Evolutionary conservation across 2,888 invertebrate species (phyloP).

Genomic region (Stramonita haemastoma): DNA sequence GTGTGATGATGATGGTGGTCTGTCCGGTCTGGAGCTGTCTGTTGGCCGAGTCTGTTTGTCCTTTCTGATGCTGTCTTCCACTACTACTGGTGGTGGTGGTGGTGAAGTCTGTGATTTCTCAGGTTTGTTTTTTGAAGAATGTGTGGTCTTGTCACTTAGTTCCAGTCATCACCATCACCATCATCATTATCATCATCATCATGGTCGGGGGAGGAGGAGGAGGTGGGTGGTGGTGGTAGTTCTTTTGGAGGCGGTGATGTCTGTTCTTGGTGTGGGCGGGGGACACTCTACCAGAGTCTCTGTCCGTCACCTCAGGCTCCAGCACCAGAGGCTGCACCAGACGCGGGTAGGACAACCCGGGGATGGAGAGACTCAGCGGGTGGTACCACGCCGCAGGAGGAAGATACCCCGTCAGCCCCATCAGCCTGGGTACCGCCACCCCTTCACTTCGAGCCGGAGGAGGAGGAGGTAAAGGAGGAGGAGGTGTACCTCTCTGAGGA

Average conservation of each 20-base stretch:
- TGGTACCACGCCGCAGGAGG: slow-evolving; percentile 55
- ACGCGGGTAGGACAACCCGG: slow-evolving; percentile 70
- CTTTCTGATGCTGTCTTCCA: neutral
- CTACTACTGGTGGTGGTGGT: too few species aligned
- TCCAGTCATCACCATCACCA: neutral
- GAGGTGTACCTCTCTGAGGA: neutral
- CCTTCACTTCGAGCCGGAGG: neutral
- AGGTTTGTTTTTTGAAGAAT: too few species aligned
- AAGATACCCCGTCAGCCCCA: slow-evolving; percentile 23
- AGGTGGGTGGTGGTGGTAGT: too few species aligned
- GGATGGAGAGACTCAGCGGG: slow-evolving; percentile 54
- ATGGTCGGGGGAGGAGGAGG: neutral
- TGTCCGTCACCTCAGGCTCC: slow-evolving; percentile 37
- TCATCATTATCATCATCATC: neutral
- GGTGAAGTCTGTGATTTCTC: too few species aligned
- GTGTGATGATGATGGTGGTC: too few species aligned
- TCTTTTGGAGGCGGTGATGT: neutral
- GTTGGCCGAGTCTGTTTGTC: neutral
- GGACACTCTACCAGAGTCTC: slow-evolving; percentile 16
- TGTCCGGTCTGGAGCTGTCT: neutral
- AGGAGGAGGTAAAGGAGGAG: neutral
- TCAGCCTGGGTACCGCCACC: slow-evolving; percentile 1
- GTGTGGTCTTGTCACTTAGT: neutral
- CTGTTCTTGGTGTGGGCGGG: slow-evolving; percentile 40
- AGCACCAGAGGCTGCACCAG: slow-evolving; percentile 62